Conservation (phyloP, 2,113 vertebrate species). For the Pagrus major region DNA sequence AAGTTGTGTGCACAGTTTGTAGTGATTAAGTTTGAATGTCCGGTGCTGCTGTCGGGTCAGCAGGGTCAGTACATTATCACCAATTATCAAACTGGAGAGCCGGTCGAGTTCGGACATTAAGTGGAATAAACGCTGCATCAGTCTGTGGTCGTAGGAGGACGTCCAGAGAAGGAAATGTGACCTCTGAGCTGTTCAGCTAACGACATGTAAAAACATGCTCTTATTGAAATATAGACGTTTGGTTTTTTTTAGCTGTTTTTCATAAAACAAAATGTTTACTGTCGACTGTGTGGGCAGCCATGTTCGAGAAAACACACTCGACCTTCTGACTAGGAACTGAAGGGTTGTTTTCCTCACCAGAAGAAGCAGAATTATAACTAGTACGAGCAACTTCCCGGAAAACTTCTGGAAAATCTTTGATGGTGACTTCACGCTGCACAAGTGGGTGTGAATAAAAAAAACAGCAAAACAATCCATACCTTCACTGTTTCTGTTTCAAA, state of each 20-base stretch:
- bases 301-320: neutral
- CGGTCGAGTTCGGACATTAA: neutral
- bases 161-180: neutral
- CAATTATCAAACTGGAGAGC: neutral
- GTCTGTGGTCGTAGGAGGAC: slow-evolving; percentile 4
- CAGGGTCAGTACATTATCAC: neutral
- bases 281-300: neutral
- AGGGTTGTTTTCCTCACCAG: neutral
- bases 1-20: neutral
- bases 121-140: neutral
- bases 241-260: neutral
- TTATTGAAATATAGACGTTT: too few species aligned
- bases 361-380: neutral
- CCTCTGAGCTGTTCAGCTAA: neutral
- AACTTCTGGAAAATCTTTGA: neutral
- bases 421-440: neutral
- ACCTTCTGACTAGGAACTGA: neutral
- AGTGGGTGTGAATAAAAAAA: neutral
- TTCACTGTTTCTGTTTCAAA: neutral
- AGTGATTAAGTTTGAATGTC: neutral
- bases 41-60: neutral
- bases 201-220: neutral
- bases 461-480: neutral
- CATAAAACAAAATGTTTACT: too few species aligned
- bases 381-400: neutral